These are phyloP conservation scores for Myopa tessellatipennis DNA, from an alignment of 2,888 invertebrate genomes.

Conservation along the genomic window DNA sequence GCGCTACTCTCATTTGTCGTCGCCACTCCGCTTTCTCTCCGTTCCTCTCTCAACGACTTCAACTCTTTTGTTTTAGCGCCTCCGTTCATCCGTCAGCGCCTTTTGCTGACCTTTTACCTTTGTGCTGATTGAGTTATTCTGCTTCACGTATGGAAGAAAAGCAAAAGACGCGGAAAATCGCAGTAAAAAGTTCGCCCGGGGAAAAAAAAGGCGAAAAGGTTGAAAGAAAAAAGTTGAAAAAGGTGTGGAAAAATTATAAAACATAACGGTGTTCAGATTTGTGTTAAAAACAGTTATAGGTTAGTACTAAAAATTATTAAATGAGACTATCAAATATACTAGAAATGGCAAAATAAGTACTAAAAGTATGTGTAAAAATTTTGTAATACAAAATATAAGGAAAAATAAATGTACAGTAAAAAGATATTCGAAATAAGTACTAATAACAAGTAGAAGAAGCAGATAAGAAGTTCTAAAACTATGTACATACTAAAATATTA, in stretches of 20 bases:
- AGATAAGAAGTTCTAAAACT: too few species aligned
- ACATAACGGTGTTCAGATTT: not conserved
- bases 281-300: not conserved
- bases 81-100: slow-evolving; percentile 1
- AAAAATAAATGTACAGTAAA: too few species aligned
- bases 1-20: slow-evolving; percentile 12
- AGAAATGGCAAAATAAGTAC: not conserved
- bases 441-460: too few species aligned
- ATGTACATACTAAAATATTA: too few species aligned
- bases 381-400: too few species aligned
- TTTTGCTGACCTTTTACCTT: slow-evolving; percentile 38
- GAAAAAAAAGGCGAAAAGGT: not conserved
- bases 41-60: not conserved
- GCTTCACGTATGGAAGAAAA: slow-evolving; percentile 20
- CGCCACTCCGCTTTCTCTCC: not conserved
- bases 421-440: too few species aligned
- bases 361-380: too few species aligned
- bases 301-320: not conserved
- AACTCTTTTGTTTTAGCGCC: too few species aligned
- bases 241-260: not conserved
- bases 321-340: not conserved
- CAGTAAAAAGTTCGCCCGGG: not conserved
- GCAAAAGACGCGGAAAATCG: not conserved
- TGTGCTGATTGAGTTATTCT: slow-evolving; percentile 45
- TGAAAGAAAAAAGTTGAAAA: slow-evolving; percentile 3